These are phyloP conservation scores for Stigmatopora argus DNA, from an alignment of 2,113 vertebrate species.

Conservation along the genomic window DNA sequence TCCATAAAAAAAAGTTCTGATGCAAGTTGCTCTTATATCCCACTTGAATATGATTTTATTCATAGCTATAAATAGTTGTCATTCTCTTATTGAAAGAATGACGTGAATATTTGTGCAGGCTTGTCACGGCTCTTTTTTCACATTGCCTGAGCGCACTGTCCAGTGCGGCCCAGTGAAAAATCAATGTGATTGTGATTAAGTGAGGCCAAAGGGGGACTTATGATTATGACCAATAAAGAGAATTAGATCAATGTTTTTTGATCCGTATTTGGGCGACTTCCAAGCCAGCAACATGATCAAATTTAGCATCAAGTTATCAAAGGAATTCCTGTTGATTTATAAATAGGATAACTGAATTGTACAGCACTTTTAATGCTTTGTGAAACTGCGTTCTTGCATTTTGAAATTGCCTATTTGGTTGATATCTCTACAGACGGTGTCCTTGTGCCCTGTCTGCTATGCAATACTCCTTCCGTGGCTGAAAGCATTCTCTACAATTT, in stretches of 20 bases:
- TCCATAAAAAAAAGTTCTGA: background rate
- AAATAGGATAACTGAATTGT: constrained; percentile 92
- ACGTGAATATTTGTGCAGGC: constrained; percentile 5
- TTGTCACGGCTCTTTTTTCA: constrained; percentile 7
- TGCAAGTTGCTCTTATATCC: background rate
- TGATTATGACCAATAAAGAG: constrained; percentile 84
- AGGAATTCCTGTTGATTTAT: constrained; percentile 92
- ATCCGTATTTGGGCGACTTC: constrained; percentile 55
- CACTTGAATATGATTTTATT: background rate
- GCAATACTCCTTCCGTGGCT: constrained; percentile 50
- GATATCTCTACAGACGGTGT: constrained; percentile 76
- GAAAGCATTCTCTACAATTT: constrained; percentile 39
- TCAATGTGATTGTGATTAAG: constrained; percentile 72
- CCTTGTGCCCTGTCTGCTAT: constrained; percentile 78
- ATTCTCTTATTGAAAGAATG: constrained; percentile 4
- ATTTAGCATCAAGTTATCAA: constrained; percentile 88
- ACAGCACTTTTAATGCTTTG: constrained; percentile 86
- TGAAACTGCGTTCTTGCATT: constrained; percentile 95
- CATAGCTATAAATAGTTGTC: constrained; percentile 4
- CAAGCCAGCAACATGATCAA: constrained; percentile 84
- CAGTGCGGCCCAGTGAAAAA: constrained; percentile 52
- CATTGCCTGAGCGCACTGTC: constrained; percentile 27
- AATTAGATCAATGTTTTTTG: constrained; percentile 76
- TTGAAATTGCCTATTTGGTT: constrained; percentile 98
- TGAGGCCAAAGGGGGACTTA: constrained; percentile 52